A percentile compares a stretch with the other conserved stretches of the same genome.
These are phyloP conservation scores for Chloropsis hardwickii DNA, from an alignment of 2,113 vertebrate genomes.

Conservation along the genomic window DNA sequence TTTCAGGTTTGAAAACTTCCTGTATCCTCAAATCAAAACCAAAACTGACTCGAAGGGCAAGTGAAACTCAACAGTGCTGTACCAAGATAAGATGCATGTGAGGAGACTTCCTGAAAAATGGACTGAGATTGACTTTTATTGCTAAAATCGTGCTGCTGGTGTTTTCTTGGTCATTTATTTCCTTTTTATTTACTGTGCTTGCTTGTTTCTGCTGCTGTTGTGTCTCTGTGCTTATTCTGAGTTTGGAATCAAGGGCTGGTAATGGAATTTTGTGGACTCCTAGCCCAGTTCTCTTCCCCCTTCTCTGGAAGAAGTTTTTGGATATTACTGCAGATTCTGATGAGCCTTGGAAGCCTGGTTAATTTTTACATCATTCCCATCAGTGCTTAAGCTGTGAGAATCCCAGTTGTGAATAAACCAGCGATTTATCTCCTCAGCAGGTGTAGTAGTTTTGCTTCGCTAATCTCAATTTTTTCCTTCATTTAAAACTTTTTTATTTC, in stretches of 20 bases:
- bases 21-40: neutral
- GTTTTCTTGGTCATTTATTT: neutral
- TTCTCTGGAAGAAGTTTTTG: neutral
- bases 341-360: neutral
- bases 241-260: neutral
- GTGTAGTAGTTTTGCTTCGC: too few relatives aligned
- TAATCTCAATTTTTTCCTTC: too few relatives aligned
- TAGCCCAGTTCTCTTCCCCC: neutral
- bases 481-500: too few relatives aligned
- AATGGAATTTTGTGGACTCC: neutral
- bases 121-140: neutral
- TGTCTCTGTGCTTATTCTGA: neutral
- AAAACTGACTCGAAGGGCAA: neutral
- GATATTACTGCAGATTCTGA: neutral
- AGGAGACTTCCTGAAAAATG: neutral
- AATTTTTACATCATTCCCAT: neutral
- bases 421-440: neutral
- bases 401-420: neutral
- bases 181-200: neutral
- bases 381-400: neutral
- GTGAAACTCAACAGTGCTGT: neutral
- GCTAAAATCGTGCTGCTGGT: neutral
- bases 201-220: neutral
- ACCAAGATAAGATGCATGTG: neutral
- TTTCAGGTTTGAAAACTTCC: neutral